Conservation (phyloP, 2,113 vertebrate species). For the Hydrolagus affinis region DNA sequence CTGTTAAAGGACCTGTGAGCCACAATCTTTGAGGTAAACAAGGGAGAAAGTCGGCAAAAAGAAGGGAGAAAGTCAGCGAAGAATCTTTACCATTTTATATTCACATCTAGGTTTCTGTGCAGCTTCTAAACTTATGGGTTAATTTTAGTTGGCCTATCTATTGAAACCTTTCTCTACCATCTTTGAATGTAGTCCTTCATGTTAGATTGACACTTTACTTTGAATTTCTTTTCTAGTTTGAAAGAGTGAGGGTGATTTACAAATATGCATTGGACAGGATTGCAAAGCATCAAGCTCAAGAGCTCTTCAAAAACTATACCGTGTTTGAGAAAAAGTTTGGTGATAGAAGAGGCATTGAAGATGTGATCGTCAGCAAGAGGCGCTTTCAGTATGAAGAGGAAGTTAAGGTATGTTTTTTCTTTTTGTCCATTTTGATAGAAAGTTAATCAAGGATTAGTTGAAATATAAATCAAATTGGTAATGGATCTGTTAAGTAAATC, state of each 20-base stretch:
- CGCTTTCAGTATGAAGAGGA: slow-evolving; percentile 97
- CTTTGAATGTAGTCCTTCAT: not conserved
- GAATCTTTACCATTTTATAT: not conserved
- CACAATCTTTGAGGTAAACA: no score
- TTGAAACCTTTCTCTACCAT: not conserved
- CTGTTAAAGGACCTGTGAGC: no score
- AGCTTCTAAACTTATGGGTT: not conserved
- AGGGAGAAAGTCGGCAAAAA: no score
- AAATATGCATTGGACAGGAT: slow-evolving; percentile 91
- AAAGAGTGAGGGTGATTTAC: slow-evolving; percentile 91
- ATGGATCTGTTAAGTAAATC: no score
- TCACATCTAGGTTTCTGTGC: not conserved
- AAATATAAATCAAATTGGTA: no score
- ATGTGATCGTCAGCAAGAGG: slow-evolving; percentile 93
- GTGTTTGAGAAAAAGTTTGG: slow-evolving; percentile 98
- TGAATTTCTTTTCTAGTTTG: slow-evolving; percentile 65
- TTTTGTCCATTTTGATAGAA: no score
- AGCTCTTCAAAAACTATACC: slow-evolving; percentile 96
- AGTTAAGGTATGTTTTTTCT: slow-evolving; percentile 68
- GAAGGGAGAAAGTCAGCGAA: no score
- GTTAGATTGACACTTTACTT: not conserved
- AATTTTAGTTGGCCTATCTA: not conserved
- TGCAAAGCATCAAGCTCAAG: slow-evolving; percentile 86
- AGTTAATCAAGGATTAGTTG: not conserved
- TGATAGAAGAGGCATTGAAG: slow-evolving; percentile 88